Conservation (phyloP, 92 coral and sea anemone genomes). For the Actinernus sp. region DNA sequence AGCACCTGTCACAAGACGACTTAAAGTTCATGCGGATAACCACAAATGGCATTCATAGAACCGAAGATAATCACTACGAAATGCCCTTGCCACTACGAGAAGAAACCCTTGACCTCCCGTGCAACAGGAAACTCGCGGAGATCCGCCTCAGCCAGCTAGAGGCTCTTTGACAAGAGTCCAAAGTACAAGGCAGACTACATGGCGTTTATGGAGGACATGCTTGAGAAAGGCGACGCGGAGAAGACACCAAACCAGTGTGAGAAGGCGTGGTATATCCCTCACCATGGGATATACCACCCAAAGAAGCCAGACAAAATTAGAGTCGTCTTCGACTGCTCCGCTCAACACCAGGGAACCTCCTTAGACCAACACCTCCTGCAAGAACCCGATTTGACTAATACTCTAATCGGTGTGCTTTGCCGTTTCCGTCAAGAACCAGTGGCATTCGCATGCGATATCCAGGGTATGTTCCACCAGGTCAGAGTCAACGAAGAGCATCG, state of each 20-base stretch:
- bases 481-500: background rate
- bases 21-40: slow-evolving; percentile 29
- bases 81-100: slow-evolving; percentile 51
- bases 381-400: slow-evolving; percentile 15
- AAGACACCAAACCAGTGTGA: slow-evolving; percentile 13
- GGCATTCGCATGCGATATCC: slow-evolving; percentile 16
- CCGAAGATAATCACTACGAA: slow-evolving; percentile 44
- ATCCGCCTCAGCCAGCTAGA: slow-evolving; percentile 27
- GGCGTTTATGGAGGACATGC: slow-evolving; percentile 33
- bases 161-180: background rate
- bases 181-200: slow-evolving; percentile 32
- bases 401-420: slow-evolving; percentile 2
- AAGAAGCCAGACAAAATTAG: slow-evolving; percentile 27
- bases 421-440: slow-evolving; percentile 12
- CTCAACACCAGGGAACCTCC: slow-evolving; percentile 2
- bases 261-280: slow-evolving; percentile 28
- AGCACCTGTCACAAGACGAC: slow-evolving; percentile 42
- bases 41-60: slow-evolving; percentile 22
- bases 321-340: slow-evolving; percentile 17
- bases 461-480: slow-evolving; percentile 21
- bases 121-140: slow-evolving; percentile 46
- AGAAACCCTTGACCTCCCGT: slow-evolving; percentile 13
- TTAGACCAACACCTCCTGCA: slow-evolving; percentile 5
- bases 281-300: slow-evolving; percentile 48
- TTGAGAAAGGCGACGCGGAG: slow-evolving; percentile 43